Conservation (phyloP, 1,140 invertebrate species). For the Dendrolimus kikuchii region DNA sequence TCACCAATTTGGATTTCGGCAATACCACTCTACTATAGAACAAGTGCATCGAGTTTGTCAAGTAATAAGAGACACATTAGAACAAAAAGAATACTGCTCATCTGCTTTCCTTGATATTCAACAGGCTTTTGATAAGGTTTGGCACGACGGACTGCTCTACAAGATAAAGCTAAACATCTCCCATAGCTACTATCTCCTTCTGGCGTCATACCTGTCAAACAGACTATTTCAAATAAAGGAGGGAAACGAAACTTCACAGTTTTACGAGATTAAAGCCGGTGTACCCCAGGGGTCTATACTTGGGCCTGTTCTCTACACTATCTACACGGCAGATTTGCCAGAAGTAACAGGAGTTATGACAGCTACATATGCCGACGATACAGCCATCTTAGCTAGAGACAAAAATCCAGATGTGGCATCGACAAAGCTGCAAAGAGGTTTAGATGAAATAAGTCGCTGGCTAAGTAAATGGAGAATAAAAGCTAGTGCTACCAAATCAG, state of each 20-base stretch:
- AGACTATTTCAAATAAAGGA: constrained; percentile 2
- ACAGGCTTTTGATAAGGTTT: constrained; percentile 32
- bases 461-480: no score
- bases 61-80: constrained; percentile 11
- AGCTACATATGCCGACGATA: no score
- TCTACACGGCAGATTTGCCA: constrained; percentile 6
- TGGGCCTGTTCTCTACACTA: constrained; percentile 2
- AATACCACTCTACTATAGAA: neutral
- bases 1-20: constrained; percentile 1
- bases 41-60: constrained; percentile 17
- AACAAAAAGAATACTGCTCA: constrained; percentile 35
- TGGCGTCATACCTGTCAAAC: neutral
- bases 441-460: no score
- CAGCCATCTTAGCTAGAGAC: no score
- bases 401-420: no score
- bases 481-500: no score
- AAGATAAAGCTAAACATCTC: constrained; percentile 20
- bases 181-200: constrained; percentile 1
- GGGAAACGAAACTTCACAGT: neutral
- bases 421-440: no score
- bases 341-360: neutral
- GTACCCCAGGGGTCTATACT: constrained; percentile 3
- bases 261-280: constrained; percentile 1
- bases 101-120: constrained; percentile 32
- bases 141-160: constrained; percentile 40